Evolutionary conservation across 2,888 invertebrate genomes (phyloP).

Genomic region (Chironomus tentans): DNA sequence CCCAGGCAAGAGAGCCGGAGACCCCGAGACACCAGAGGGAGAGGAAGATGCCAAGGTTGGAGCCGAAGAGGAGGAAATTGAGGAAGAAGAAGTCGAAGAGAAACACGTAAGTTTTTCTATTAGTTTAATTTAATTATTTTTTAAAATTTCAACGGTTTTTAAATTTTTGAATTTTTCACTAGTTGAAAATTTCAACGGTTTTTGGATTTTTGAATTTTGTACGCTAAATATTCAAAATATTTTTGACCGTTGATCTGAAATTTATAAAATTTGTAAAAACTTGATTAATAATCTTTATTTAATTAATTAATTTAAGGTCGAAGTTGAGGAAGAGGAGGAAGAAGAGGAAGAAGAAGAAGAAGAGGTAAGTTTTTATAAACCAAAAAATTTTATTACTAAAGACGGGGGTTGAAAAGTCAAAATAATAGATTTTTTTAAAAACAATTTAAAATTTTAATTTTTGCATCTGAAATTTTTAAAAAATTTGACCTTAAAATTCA

Average conservation of each 20-base stretch:
- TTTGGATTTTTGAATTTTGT: background rate
- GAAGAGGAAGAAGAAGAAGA: conserved; percentile 25
- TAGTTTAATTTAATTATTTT: background rate
- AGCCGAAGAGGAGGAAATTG: conserved; percentile 64
- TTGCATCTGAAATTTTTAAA: too few species aligned
- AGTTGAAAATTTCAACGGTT: too few species aligned
- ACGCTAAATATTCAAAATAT: background rate
- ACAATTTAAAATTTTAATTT: too few species aligned
- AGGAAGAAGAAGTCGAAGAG: conserved; percentile 58
- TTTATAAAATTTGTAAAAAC: too few species aligned
- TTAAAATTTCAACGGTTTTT: too few species aligned
- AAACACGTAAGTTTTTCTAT: conserved; percentile 36
- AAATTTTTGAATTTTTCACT: background rate
- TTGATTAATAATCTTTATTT: background rate
- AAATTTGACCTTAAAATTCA: too few species aligned
- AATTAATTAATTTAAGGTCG: background rate
- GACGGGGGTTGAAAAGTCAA: too few species aligned
- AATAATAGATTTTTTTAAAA: too few species aligned
- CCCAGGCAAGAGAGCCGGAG: conserved; percentile 85
- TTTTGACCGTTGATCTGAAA: too few species aligned
- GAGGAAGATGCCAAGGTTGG: conserved; percentile 78
- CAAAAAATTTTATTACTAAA: too few species aligned
- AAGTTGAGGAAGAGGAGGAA: conserved; percentile 19
- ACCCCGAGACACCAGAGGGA: conserved; percentile 82
- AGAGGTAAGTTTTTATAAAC: too few species aligned